Percentiles rank a stretch among this genome's conserved stretches.
phyloP scores from a whole-genome alignment of 2,797 vertebrate species.

The Sebastes minor region DNA sequence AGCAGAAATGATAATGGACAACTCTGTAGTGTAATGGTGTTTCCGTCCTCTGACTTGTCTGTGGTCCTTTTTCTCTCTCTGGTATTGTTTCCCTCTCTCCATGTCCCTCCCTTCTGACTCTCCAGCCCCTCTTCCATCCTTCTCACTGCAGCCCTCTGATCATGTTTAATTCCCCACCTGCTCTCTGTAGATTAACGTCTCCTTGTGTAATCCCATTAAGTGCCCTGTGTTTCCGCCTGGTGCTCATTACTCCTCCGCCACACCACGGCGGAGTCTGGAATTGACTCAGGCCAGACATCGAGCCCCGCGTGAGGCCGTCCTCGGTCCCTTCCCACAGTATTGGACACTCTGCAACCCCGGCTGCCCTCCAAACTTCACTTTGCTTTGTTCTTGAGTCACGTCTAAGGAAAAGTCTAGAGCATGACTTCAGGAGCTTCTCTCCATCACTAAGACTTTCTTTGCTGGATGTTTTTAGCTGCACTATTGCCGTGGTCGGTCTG shows the following conservation, averaged over 20 bases:
- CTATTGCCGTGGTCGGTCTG: background rate
- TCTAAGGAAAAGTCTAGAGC: background rate
- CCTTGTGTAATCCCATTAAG: conserved; percentile 79
- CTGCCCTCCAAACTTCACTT: conserved; percentile 21
- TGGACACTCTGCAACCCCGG: background rate
- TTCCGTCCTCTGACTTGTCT: conserved; percentile 39
- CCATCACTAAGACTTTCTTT: background rate
- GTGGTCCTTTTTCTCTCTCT: conserved; percentile 3
- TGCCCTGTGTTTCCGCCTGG: conserved; percentile 66
- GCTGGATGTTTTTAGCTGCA: background rate
- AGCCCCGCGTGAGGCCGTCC: conserved; percentile 28
- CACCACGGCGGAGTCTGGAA: conserved; percentile 50
- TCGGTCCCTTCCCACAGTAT: background rate
- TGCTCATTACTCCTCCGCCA: conserved; percentile 64
- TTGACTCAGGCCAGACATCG: conserved; percentile 56
- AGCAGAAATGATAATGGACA: conserved; percentile 38
- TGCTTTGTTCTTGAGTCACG: background rate
- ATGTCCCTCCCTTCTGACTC: conserved; percentile 15
- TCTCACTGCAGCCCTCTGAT: conserved; percentile 57
- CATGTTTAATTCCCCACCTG: conserved; percentile 79
- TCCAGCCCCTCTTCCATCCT: conserved; percentile 24
- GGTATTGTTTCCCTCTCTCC: conserved; percentile 12
- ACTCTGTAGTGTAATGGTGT: conserved; percentile 23
- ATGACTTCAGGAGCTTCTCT: background rate
- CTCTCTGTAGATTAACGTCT: conserved; percentile 75